phyloP scores from a whole-genome alignment of 2,797 vertebrate species.

The Podarcis siculus region DNA sequence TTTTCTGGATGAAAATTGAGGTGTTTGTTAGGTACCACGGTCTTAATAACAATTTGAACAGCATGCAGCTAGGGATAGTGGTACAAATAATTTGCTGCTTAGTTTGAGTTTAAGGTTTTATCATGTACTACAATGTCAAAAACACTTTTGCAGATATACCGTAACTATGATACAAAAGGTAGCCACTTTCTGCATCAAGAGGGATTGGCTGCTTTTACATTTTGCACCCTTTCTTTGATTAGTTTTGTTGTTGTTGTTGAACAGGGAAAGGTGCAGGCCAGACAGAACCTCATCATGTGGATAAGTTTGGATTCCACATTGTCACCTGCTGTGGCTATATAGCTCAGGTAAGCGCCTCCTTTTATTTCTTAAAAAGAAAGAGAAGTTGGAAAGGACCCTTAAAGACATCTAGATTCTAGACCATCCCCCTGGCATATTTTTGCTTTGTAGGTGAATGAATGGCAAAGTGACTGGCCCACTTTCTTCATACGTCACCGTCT shows the following conservation, averaged over 20 bases:
- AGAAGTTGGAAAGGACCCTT: too few species aligned
- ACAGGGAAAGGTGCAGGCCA: slow-evolving; percentile 82
- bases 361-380: neutral
- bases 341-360: slow-evolving; percentile 84
- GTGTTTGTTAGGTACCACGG: neutral
- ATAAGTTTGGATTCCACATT: slow-evolving; percentile 88
- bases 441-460: slow-evolving; percentile 86
- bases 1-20: neutral
- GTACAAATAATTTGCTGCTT: neutral
- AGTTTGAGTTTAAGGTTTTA: neutral
- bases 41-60: neutral
- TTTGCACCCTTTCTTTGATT: neutral
- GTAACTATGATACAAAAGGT: neutral
- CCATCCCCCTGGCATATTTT: neutral
- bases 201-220: neutral
- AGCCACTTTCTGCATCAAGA: neutral
- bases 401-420: too few species aligned
- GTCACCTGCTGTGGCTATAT: slow-evolving; percentile 92
- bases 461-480: slow-evolving; percentile 91
- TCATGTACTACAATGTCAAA: neutral
- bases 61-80: neutral
- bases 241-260: slow-evolving; percentile 31
- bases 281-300: slow-evolving; percentile 74
- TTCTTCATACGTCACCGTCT: slow-evolving; percentile 89
- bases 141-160: neutral